Conservation (phyloP, 2,113 vertebrate genomes). For the Alethe diademata region DNA sequence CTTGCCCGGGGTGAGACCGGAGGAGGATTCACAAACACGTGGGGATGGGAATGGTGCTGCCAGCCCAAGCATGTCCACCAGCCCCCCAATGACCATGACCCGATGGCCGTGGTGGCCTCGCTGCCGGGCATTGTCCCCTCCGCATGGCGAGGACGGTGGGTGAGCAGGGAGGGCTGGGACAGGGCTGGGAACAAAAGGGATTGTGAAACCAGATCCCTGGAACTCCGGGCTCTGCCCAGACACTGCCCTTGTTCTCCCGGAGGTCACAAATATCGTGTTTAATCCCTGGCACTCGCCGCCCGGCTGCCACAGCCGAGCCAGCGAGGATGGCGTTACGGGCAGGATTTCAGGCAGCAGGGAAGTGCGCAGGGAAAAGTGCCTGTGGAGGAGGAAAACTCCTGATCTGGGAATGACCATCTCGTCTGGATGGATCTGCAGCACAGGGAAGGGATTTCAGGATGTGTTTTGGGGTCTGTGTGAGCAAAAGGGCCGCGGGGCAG, state of each 20-base stretch:
- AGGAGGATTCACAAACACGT: not conserved
- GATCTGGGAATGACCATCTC: not conserved
- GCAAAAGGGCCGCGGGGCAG: not conserved
- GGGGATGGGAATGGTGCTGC: not conserved
- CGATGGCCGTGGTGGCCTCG: accelerated
- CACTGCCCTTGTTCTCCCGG: not conserved
- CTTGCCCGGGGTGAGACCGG: too few species aligned
- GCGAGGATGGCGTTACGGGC: not conserved
- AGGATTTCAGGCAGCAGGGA: not conserved
- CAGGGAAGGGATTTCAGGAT: not conserved
- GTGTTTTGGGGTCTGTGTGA: not conserved
- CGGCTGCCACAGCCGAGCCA: not conserved
- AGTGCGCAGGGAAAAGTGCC: not conserved
- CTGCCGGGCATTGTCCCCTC: not conserved
- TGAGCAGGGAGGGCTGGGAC: not conserved
- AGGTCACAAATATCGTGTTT: not conserved
- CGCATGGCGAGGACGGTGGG: not conserved
- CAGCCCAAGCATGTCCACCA: not conserved
- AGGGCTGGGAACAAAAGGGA: not conserved
- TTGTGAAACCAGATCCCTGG: not conserved
- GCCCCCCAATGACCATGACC: not conserved
- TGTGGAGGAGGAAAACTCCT: not conserved
- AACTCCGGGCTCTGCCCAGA: not conserved
- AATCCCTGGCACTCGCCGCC: not conserved
- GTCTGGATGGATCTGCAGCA: not conserved